A percentile compares a stretch with the other conserved stretches of the same genome.
phyloP scores from a whole-genome alignment of 1,140 invertebrate species.

The Mizuhopecten yessoensis region DNA sequence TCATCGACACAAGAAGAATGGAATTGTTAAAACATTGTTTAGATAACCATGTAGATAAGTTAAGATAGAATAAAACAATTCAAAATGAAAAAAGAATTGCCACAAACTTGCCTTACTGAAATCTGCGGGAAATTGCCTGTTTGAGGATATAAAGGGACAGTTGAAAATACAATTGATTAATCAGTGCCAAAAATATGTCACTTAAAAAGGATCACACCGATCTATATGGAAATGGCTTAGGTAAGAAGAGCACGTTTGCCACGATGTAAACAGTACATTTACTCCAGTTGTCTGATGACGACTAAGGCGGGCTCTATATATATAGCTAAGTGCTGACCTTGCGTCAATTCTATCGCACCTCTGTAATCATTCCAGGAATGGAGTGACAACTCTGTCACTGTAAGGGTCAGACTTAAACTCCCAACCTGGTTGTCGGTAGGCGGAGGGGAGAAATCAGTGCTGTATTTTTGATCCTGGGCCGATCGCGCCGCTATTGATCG shows the following conservation, averaged over 20 bases:
- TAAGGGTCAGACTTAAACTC: not conserved
- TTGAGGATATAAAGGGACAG: too few relatives aligned
- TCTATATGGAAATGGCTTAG: not conserved
- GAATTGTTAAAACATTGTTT: not conserved
- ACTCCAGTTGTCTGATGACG: not conserved
- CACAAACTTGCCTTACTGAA: not conserved
- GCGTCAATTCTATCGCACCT: conserved; percentile 5
- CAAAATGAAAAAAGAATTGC: not conserved
- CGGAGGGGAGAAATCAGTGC: not conserved
- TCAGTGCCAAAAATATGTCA: too few relatives aligned
- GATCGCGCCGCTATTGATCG: not conserved
- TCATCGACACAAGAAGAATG: not conserved
- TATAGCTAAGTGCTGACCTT: not conserved
- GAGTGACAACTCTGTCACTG: not conserved
- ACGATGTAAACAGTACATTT: not conserved
- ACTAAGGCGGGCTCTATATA: too few relatives aligned
- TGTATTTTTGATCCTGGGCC: too few relatives aligned
- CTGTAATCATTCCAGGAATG: conserved; percentile 11
- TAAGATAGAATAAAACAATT: not conserved
- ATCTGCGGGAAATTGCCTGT: not conserved
- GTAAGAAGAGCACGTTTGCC: not conserved
- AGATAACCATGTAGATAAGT: too few relatives aligned
- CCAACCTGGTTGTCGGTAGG: not conserved
- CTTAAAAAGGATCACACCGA: not conserved
- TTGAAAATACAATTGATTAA: too few relatives aligned